Percentiles rank a stretch among this genome's conserved stretches.
Conservation (phyloP, 2,888 invertebrate genomes). For the Leucoma salicis region DNA sequence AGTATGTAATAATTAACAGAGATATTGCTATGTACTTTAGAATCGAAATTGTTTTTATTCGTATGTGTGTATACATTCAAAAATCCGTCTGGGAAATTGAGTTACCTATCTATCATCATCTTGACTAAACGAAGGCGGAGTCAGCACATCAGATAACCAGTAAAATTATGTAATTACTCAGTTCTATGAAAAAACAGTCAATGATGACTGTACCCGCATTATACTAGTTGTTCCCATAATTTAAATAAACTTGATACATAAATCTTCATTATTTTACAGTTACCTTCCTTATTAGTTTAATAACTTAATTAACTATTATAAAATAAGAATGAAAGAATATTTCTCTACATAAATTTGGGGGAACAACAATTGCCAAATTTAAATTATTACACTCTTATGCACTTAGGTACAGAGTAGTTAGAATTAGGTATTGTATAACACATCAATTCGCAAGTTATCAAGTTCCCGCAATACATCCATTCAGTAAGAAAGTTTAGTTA, state of each 20-base stretch:
- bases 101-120: no score
- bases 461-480: slow-evolving; percentile 32
- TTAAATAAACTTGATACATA: slow-evolving; percentile 25
- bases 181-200: slow-evolving; percentile 22
- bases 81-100: no score
- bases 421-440: slow-evolving; percentile 4
- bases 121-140: slow-evolving; percentile 32
- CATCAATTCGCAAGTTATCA: slow-evolving; percentile 24
- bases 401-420: background rate
- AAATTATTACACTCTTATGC: background rate
- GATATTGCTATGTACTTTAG: no score
- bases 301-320: slow-evolving; percentile 26
- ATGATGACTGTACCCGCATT: slow-evolving; percentile 23
- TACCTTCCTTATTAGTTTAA: slow-evolving; percentile 23
- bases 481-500: slow-evolving; percentile 33
- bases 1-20: no score
- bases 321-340: background rate
- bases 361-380: slow-evolving; percentile 1
- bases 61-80: slow-evolving; percentile 12
- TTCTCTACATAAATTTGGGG: background rate
- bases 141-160: slow-evolving; percentile 22
- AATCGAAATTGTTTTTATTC: no score
- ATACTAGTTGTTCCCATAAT: slow-evolving; percentile 31
- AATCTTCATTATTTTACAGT: slow-evolving; percentile 31
- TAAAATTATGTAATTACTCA: slow-evolving; percentile 24